Evolutionary conservation across 2,888 invertebrate species (phyloP).

Genomic region (Gymnosoma rotundatum): DNA sequence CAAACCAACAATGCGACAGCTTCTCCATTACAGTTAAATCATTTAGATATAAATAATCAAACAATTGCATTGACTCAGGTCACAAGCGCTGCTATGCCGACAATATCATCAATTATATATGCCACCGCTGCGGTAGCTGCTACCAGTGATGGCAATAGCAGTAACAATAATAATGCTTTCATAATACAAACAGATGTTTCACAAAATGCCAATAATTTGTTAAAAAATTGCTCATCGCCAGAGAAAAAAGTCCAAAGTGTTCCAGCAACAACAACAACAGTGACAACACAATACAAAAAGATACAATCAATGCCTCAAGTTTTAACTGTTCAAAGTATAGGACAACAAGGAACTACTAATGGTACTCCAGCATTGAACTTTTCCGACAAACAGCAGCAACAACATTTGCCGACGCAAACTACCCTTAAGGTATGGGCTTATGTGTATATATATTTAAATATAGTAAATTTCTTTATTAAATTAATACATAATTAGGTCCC

Average conservation of each 20-base stretch:
- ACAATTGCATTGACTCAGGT: conserved; percentile 59
- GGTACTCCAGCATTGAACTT: conserved; percentile 36
- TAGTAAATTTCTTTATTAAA: too few relatives aligned
- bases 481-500: too few relatives aligned
- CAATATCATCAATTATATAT: conserved; percentile 71
- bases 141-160: conserved; percentile 50
- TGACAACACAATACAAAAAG: conserved; percentile 72
- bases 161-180: conserved; percentile 71
- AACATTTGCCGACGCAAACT: conserved; percentile 37
- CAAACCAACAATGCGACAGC: conserved; percentile 30
- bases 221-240: conserved; percentile 31
- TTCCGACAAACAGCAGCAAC: conserved; percentile 33
- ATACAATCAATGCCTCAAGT: conserved; percentile 76
- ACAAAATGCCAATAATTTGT: conserved; percentile 29
- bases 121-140: conserved; percentile 46
- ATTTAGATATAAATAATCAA: conserved; percentile 67
- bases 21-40: conserved; percentile 60
- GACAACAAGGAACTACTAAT: conserved; percentile 52
- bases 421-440: conserved; percentile 26
- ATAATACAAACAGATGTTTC: conserved; percentile 74
- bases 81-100: conserved; percentile 57
- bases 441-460: too few relatives aligned
- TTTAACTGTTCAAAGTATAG: conserved; percentile 76
- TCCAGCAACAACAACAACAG: conserved; percentile 23
- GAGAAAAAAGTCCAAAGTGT: conserved; percentile 69